Percentiles rank a stretch among this genome's conserved stretches.
Conservation (phyloP, 2,888 invertebrate species). For the Ferrisia virgata region DNA sequence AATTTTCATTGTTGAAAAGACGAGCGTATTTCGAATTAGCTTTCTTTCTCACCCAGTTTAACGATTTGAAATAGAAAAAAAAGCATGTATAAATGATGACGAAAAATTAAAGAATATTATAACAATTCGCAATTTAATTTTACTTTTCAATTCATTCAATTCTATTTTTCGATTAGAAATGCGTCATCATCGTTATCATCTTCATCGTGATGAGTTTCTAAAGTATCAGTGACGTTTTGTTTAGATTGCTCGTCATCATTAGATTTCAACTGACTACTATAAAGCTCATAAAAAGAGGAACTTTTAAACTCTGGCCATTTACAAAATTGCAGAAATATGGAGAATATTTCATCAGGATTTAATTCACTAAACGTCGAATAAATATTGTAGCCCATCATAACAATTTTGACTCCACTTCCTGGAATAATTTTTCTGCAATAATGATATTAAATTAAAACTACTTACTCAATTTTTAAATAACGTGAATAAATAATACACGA, state of each 20-base stretch:
- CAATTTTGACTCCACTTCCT: background rate
- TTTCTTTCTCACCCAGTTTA: background rate
- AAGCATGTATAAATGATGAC: no score
- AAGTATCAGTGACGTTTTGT: background rate
- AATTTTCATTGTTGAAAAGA: background rate
- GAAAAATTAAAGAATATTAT: background rate
- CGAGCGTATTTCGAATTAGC: background rate
- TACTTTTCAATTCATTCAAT: background rate
- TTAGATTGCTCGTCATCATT: background rate
- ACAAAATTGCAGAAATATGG: background rate
- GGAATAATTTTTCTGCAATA: background rate
- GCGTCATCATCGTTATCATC: background rate
- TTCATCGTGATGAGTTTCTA: background rate
- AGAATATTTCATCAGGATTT: background rate
- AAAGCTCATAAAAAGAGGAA: background rate
- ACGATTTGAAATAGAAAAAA: background rate
- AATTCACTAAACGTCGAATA: background rate
- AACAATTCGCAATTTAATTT: background rate
- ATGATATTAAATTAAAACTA: background rate
- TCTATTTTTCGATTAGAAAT: background rate
- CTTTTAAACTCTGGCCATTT: background rate
- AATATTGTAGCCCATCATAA: background rate
- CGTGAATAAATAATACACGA: background rate
- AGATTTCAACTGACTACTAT: background rate
- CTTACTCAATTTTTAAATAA: background rate